These are phyloP conservation scores for Noctua pronuba DNA, from an alignment of 2,888 invertebrate genomes.

Conservation along the genomic window DNA sequence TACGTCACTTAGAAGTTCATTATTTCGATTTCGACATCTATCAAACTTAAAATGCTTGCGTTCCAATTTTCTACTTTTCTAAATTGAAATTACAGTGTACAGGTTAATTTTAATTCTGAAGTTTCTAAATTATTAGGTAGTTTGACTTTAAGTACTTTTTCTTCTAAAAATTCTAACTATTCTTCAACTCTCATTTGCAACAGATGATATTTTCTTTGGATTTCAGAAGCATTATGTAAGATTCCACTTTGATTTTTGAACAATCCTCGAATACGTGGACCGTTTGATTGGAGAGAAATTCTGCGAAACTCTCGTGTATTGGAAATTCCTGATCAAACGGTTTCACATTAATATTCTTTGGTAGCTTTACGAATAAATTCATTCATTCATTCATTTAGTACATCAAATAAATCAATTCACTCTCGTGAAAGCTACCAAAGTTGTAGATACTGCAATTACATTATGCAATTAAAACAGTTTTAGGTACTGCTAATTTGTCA, in stretches of 20 bases:
- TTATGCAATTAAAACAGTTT: constrained; percentile 75
- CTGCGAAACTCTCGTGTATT: constrained; percentile 48
- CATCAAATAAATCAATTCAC: constrained; percentile 28
- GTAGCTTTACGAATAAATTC: constrained; percentile 71
- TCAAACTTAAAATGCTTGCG: constrained; percentile 81
- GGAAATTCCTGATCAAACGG: constrained; percentile 73
- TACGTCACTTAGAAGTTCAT: constrained; percentile 63
- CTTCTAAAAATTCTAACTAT: constrained; percentile 77
- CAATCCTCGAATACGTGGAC: constrained; percentile 69
- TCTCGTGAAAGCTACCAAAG: constrained; percentile 74
- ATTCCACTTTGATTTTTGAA: constrained; percentile 78
- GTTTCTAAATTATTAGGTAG: constrained; percentile 68
- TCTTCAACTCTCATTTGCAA: constrained; percentile 85
- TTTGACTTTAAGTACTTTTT: constrained; percentile 67
- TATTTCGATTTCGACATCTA: constrained; percentile 70
- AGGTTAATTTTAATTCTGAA: constrained; percentile 70
- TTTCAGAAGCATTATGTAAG: constrained; percentile 84
- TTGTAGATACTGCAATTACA: constrained; percentile 80
- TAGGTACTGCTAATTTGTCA: constrained; percentile 74
- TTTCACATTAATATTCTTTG: constrained; percentile 68
- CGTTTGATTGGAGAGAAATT: constrained; percentile 73
- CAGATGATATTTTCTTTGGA: constrained; percentile 84
- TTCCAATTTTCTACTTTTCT: constrained; percentile 78
- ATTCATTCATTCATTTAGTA: background rate
- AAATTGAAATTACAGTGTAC: constrained; percentile 74